Evolutionary conservation across 2,113 vertebrate species (phyloP).

Genomic region (Turnix velox): DNA sequence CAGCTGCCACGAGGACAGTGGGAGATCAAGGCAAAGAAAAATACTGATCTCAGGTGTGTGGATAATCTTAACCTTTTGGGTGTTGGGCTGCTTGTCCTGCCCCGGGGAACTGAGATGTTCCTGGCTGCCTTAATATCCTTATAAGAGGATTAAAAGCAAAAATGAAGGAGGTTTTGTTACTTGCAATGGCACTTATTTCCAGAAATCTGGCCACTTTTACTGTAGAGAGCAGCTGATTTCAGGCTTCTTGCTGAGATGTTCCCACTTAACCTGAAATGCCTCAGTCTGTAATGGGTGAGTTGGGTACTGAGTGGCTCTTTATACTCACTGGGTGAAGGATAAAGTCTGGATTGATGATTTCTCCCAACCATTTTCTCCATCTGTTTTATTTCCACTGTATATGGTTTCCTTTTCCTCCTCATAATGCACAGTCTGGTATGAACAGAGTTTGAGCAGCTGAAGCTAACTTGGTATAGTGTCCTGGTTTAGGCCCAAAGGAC

Average conservation of each 20-base stretch:
- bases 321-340: background rate
- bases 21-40: background rate
- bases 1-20: background rate
- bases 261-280: background rate
- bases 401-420: background rate
- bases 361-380: background rate
- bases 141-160: constrained; percentile 10
- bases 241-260: background rate
- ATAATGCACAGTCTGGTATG: background rate
- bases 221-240: background rate
- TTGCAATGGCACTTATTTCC: background rate
- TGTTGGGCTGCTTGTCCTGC: background rate
- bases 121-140: background rate
- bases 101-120: background rate
- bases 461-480: background rate
- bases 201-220: background rate
- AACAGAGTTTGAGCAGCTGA: background rate
- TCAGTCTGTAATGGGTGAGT: background rate
- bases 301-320: background rate
- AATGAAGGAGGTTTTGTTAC: background rate
- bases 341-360: background rate
- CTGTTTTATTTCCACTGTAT: background rate
- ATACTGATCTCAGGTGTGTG: background rate
- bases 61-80: background rate
- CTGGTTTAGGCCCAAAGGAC: no score